Evolutionary conservation across 2,888 invertebrate genomes (phyloP).

Genomic region (Desoria tigrina): DNA sequence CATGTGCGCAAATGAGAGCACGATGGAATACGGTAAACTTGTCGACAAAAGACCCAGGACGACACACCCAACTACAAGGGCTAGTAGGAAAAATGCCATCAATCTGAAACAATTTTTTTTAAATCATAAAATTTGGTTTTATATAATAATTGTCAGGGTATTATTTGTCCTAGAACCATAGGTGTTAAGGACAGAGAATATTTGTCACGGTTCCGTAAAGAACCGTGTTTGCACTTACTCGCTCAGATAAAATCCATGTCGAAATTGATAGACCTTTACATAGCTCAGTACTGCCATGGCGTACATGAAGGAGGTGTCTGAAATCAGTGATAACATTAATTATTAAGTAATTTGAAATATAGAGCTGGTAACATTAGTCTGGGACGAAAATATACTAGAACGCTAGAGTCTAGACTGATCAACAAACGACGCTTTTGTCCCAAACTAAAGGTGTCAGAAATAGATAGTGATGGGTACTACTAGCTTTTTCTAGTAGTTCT

Average conservation of each 20-base stretch:
- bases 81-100: slow-evolving; percentile 18
- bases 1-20: slow-evolving; percentile 1
- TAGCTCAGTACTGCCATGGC: slow-evolving; percentile 80
- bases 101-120: slow-evolving; percentile 5
- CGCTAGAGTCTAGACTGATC: too few relatives aligned
- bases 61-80: slow-evolving; percentile 9
- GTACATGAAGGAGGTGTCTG: slow-evolving; percentile 91
- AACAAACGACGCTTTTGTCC: too few relatives aligned
- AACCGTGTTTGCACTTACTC: slow-evolving; percentile 18
- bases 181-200: too few relatives aligned
- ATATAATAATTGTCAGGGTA: not conserved
- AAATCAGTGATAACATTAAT: slow-evolving; percentile 54
- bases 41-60: slow-evolving; percentile 17
- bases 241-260: slow-evolving; percentile 67
- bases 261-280: slow-evolving; percentile 81
- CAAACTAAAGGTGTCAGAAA: too few relatives aligned
- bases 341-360: not conserved
- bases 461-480: too few relatives aligned
- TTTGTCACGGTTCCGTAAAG: too few relatives aligned
- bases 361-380: too few relatives aligned
- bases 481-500: too few relatives aligned
- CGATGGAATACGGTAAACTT: not conserved
- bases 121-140: not conserved
- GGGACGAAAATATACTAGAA: too few relatives aligned
- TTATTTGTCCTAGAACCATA: too few relatives aligned